Base-by-base conservation (phyloP, 2,113 vertebrate genomes). In the Dipodomys spectabilis region DNA sequence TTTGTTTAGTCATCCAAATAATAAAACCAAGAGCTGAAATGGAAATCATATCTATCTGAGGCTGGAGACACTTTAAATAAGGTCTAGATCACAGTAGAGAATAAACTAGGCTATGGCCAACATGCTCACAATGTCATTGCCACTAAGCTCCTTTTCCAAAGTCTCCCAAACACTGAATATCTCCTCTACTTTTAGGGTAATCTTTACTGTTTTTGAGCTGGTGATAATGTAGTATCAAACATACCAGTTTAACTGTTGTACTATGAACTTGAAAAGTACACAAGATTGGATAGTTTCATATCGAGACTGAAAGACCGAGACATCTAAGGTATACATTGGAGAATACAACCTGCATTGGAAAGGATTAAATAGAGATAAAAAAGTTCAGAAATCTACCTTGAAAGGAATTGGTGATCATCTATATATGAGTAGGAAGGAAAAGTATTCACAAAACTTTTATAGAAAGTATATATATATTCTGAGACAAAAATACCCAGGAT, bases 181-280 rank as follows among this genome's bases (percentile, higher is more conserved):
- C n/a, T 11, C n/a, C 35, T 89, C 2, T 68, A 73, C 2, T 45
- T 96, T 91, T 82, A 78, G 30, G 68, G 67, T 79, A 92, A 89
- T 93, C 30, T 28, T 3, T 44, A 75, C n/a, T 49, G 57, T 82
- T 83, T 90, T 18, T n/a, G 75, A 86, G 68, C 25, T 57, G 79
- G 87, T 64, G 28, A 84, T 0, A 23, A 75, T 80, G 27, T 57
- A 35, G 80, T 84, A 49, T 35, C 74, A 64, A 93, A 86, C 4
- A 67, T 12, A 30, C 11, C 4, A 69, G 9, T 62, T 79, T 30
- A 67, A 91, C 28, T 78, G 45, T 7, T 67, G 71, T 28, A 65
- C 0, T 67, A 45, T 49, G 73, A 73, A 30, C 25, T 69, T 16
- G 62, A n/a, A 79, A 90, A 79, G 74, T 27, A 82, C 7, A 57